Base-by-base conservation (phyloP, 2,113 vertebrate species). In the Peromyscus leucopus region DNA sequence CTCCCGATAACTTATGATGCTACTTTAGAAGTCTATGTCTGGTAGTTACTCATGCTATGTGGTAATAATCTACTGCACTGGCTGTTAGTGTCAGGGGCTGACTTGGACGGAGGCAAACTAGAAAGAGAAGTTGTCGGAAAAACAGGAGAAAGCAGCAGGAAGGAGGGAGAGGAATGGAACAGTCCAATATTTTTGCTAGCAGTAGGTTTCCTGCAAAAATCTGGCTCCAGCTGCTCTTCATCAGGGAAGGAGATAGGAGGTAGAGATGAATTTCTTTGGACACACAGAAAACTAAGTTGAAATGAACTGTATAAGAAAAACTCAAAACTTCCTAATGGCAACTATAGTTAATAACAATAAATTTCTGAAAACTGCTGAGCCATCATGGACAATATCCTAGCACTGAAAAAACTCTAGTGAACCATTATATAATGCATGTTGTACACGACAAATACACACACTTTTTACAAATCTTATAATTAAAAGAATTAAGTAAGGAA, bases 121-220 rank as follows among this genome's bases (percentile, higher is more conserved):
- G 26, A 76, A 92, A 22, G 22, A 33, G 76, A 76, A 92, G 24
- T 21, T 39, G 21, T 82, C 67, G 95, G 61, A 55, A 82, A 86
- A 74, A 97, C 22, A 87, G 74, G 88, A 93, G 61, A 57, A 93
- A 88, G 92, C 84, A 69, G 82, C 24, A 59, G 57, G 13, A 90
- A 51, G 24, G 19, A 95, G 55, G 46, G 15, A 63, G 6, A 61
- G n/a, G 36, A 63, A 17, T 17, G 78, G 33, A 88, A 80, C 12
- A 69, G 13, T 69, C 75, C 96, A 51, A 84, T 69, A 69, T 84
- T 87, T 7, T 75, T 90, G 63, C 59, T 19, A 19, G 36, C 28
- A 79, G 26, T 80, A 94, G 55, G n/a, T n/a, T n/a, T n/a, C n/a
- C n/a, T n/a, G n/a, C n/a, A n/a, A n/a, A n/a, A n/a, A n/a, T 88